Conservation (phyloP, 2,113 vertebrate genomes). For the Butorides virescens region DNA sequence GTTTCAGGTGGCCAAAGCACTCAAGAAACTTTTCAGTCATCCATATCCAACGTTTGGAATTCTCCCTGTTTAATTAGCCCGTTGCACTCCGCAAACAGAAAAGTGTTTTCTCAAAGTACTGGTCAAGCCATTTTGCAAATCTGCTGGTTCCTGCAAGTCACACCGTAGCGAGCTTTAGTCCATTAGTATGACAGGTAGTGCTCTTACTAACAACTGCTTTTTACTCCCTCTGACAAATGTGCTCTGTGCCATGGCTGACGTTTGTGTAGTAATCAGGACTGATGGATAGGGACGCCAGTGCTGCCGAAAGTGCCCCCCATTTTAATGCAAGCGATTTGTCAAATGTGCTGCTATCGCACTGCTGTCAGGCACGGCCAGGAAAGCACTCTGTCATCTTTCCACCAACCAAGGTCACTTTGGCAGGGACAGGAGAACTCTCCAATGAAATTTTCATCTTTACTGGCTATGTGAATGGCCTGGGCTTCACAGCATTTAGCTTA, state of each 20-base stretch:
- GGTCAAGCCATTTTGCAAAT: constrained; percentile 57
- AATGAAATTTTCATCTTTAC: constrained; percentile 63
- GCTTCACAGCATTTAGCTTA: constrained; percentile 47
- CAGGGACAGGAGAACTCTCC: constrained; percentile 67
- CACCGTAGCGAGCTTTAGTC: constrained; percentile 60
- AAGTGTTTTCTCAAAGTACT: constrained; percentile 26
- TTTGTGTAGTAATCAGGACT: constrained; percentile 88
- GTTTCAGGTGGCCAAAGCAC: not conserved
- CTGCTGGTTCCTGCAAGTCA: constrained; percentile 46
- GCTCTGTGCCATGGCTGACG: constrained; percentile 78
- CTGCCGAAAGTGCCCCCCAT: constrained; percentile 81
- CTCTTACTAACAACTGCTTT: constrained; percentile 85
- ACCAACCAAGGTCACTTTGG: constrained; percentile 88
- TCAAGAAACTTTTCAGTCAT: not conserved
- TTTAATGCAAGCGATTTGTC: constrained; percentile 85
- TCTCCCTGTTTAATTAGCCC: not conserved
- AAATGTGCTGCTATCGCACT: constrained; percentile 76
- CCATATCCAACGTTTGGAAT: not conserved
- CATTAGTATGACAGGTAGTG: constrained; percentile 81
- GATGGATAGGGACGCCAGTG: constrained; percentile 83
- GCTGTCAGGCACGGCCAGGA: constrained; percentile 77
- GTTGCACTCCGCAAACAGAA: not conserved
- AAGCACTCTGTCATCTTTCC: constrained; percentile 81
- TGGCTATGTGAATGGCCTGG: constrained; percentile 43
- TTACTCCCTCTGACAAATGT: constrained; percentile 84